phyloP scores from a whole-genome alignment of 2,797 vertebrate genomes.

The Valencia hispanica region DNA sequence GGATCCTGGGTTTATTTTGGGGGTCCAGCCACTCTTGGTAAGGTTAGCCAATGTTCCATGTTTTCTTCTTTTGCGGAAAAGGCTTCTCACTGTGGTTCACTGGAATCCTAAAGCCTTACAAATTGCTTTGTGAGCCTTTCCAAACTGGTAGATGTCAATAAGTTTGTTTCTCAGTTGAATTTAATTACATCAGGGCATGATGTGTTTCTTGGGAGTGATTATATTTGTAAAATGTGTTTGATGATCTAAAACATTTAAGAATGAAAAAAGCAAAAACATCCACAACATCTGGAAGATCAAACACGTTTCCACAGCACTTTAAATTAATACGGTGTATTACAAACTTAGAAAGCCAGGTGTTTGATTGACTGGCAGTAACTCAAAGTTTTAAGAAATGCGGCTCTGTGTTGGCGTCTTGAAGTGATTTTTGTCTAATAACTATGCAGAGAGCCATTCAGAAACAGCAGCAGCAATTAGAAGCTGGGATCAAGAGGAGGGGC shows the following conservation, averaged over 20 bases:
- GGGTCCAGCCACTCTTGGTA: neutral
- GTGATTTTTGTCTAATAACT: conserved; percentile 80
- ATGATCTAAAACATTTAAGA: neutral
- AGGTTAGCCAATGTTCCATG: neutral
- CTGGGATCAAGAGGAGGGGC: conserved; percentile 71
- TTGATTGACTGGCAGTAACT: conserved; percentile 44
- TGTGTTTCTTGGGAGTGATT: neutral
- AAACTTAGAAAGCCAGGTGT: conserved; percentile 56
- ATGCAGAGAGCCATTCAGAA: conserved; percentile 74
- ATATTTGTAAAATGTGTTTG: neutral
- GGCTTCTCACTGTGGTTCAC: neutral
- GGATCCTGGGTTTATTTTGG: neutral
- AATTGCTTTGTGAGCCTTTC: neutral
- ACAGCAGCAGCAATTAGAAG: conserved; percentile 78
- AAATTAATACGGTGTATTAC: conserved; percentile 5
- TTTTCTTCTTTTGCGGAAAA: neutral
- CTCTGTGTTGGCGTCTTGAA: conserved; percentile 52
- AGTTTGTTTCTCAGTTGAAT: neutral
- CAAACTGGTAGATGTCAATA: neutral
- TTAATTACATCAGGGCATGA: neutral
- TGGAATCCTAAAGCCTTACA: neutral
- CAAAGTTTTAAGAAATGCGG: conserved; percentile 46
- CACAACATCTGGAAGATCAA: neutral
- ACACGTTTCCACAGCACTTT: neutral
- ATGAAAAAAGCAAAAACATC: neutral